These are phyloP conservation scores for Oegoconia quadripuncta DNA, from an alignment of 2,888 invertebrate genomes.

Conservation along the genomic window DNA sequence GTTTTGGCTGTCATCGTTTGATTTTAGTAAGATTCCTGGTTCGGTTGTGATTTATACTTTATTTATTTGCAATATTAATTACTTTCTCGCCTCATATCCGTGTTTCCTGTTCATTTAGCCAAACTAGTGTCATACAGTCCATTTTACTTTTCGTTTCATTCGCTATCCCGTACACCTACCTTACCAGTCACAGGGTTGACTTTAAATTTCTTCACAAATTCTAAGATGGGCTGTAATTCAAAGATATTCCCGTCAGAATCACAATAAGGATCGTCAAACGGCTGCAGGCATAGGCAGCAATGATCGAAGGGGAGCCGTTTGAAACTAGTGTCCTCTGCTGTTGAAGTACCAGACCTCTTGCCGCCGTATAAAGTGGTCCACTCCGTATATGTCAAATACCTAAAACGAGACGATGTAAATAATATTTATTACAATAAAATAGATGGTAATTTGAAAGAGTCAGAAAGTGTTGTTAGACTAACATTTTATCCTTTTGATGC, in stretches of 20 bases:
- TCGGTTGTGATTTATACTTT: too few species aligned
- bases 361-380: conserved; percentile 95
- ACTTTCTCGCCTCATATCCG: too few species aligned
- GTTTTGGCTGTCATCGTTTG: too few species aligned
- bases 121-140: too few species aligned
- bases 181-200: conserved; percentile 96
- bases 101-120: too few species aligned
- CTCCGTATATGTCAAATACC: conserved; percentile 92
- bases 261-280: conserved; percentile 95
- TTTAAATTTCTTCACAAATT: conserved; percentile 94
- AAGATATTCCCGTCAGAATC: conserved; percentile 95
- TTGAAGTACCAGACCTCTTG: conserved; percentile 84
- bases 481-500: conserved; percentile 97
- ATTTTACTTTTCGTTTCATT: too few species aligned
- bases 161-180: conserved; percentile 48
- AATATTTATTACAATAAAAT: neutral
- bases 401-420: conserved; percentile 35
- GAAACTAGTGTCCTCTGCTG: conserved; percentile 89
- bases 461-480: conserved; percentile 34
- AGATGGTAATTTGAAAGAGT: neutral
- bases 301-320: conserved; percentile 95
- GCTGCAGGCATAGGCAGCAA: conserved; percentile 94
- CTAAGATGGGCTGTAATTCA: conserved; percentile 91
- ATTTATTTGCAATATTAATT: too few species aligned
- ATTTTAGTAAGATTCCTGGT: too few species aligned